Percentiles rank a stretch among this genome's conserved stretches.
Conservation (phyloP, 2,113 vertebrate genomes). For the Poeciliopsis occidentalis region DNA sequence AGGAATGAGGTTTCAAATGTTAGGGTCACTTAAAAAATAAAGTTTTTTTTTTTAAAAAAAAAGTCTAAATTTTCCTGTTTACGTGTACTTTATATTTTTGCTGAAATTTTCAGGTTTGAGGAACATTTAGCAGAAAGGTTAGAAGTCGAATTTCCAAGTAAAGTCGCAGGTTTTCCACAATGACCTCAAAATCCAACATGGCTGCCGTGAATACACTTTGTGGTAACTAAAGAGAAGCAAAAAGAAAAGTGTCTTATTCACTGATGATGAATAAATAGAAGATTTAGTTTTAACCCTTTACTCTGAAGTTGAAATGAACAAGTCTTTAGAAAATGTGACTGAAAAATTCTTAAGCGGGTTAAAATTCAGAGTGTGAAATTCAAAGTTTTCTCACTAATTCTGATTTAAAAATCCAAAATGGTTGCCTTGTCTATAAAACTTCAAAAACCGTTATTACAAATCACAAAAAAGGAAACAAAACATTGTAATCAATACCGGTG, state of each 20-base stretch:
- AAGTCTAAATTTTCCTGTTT: too few relatives aligned
- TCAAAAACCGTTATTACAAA: background rate
- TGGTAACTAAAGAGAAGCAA: background rate
- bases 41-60: too few relatives aligned
- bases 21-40: too few relatives aligned
- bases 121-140: background rate
- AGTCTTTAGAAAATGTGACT: too few relatives aligned
- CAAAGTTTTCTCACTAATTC: background rate
- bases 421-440: background rate
- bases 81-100: too few relatives aligned
- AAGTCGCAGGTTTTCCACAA: background rate
- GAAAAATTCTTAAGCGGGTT: too few relatives aligned
- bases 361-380: too few relatives aligned
- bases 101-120: too few relatives aligned
- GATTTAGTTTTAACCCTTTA: background rate
- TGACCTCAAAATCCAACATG: too few relatives aligned
- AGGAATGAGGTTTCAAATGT: background rate
- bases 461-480: too few relatives aligned
- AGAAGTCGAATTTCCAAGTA: background rate
- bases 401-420: background rate
- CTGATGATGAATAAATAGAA: background rate
- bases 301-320: too few relatives aligned
- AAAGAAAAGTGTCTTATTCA: background rate
- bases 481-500: background rate
- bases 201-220: background rate